Evolutionary conservation across 1,140 invertebrate species (phyloP).

Genomic region (Drosophila paulistorum): DNA sequence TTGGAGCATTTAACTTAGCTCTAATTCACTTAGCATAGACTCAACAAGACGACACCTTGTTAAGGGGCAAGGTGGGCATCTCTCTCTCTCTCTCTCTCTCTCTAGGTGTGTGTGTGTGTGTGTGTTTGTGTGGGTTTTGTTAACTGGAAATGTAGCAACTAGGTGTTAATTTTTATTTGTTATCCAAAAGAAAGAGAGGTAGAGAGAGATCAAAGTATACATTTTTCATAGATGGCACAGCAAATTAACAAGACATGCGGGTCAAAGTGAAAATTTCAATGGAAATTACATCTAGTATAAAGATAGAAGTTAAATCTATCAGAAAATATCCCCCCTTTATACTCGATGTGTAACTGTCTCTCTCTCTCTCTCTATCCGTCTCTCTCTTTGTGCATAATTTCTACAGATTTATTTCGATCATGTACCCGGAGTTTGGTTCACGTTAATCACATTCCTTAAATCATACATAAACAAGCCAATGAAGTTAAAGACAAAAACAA

Average conservation of each 20-base stretch:
- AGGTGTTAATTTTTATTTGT: slow-evolving; percentile 75
- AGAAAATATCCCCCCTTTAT: background rate
- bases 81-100: background rate
- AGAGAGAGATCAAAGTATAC: slow-evolving; percentile 54
- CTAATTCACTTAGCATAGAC: slow-evolving; percentile 71
- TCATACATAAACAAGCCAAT: slow-evolving; percentile 26
- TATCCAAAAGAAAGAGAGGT: background rate
- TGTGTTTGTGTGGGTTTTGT: slow-evolving; percentile 34
- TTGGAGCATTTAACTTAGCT: slow-evolving; percentile 27
- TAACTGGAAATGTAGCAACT: slow-evolving; percentile 74
- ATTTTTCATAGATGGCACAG: slow-evolving; percentile 35
- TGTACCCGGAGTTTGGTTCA: slow-evolving; percentile 12
- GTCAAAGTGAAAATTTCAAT: slow-evolving; percentile 38
- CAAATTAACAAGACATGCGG: slow-evolving; percentile 63
- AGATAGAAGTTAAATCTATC: background rate
- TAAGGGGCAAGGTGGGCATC: slow-evolving; percentile 27
- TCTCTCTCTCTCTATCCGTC: too few relatives aligned
- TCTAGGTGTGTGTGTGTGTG: slow-evolving; percentile 24
- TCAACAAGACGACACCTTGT: slow-evolving; percentile 70
- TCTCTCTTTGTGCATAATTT: slow-evolving; percentile 3
- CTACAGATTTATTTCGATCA: slow-evolving; percentile 12
- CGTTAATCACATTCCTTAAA: slow-evolving; percentile 17
- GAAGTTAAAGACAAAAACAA: slow-evolving; percentile 20
- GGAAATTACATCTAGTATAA: slow-evolving; percentile 20
- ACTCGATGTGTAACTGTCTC: background rate